Evolutionary conservation across 2,888 invertebrate species (phyloP).

Genomic region (Trichacis sp.): DNA sequence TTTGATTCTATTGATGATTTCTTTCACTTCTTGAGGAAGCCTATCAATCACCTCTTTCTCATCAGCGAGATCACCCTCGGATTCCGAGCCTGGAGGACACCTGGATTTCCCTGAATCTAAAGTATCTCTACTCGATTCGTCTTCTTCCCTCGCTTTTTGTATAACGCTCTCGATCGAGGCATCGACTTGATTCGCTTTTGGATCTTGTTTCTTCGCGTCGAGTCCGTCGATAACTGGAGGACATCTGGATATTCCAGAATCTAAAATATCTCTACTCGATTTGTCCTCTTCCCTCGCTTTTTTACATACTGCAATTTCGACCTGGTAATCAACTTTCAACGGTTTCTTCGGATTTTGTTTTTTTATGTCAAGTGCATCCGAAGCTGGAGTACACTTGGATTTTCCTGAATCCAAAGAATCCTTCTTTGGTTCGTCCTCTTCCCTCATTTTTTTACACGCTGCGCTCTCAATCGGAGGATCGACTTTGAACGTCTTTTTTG

Average conservation of each 20-base stretch:
- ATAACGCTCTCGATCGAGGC: constrained; percentile 73
- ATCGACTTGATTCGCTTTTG: constrained; percentile 63
- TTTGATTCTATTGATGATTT: constrained; percentile 69
- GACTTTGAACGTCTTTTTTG: constrained; percentile 60
- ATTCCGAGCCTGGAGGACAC: constrained; percentile 55
- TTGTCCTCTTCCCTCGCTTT: constrained; percentile 65
- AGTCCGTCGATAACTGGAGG: constrained; percentile 54
- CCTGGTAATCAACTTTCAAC: constrained; percentile 70
- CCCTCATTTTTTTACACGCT: constrained; percentile 67
- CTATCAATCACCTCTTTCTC: constrained; percentile 68
- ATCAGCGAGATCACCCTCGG: constrained; percentile 62
- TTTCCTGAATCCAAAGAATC: too few relatives aligned
- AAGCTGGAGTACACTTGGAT: too few relatives aligned
- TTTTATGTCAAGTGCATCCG: constrained; percentile 54
- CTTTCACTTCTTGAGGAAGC: constrained; percentile 69
- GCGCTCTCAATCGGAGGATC: constrained; percentile 73
- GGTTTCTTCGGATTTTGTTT: constrained; percentile 37
- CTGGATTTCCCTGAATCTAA: constrained; percentile 65
- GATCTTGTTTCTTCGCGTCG: constrained; percentile 46
- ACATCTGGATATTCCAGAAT: too few relatives aligned
- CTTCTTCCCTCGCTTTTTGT: constrained; percentile 63
- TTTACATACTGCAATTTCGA: constrained; percentile 72
- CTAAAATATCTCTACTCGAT: too few relatives aligned
- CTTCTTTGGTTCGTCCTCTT: constrained; percentile 62
- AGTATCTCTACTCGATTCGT: constrained; percentile 60